Base-by-base conservation (phyloP, 2,113 vertebrate genomes). In the Dermatemys mawii region DNA sequence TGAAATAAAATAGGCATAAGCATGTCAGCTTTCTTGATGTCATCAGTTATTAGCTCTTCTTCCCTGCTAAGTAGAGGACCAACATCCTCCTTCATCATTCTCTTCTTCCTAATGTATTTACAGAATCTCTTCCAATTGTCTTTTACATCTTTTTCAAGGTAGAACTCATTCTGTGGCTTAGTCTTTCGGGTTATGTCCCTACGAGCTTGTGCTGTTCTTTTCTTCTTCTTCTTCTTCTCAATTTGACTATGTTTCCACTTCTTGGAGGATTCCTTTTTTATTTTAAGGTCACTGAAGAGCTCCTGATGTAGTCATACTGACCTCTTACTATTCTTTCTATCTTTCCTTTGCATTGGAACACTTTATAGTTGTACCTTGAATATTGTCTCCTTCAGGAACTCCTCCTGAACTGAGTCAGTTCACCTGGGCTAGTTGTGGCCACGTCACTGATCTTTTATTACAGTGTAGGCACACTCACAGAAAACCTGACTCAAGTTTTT, bases 401-500 rank as follows among this genome's bases (percentile, higher is more conserved):
- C 38, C 8, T 70, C 8, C n/a, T 70, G n/a, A 70, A 70, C 63
- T 70, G 19, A 22, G 63, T 19, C 57, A 63, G 32, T 14, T 63
- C 32, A 63, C 57, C 32, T 8, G 5, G 35, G n/a, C 8, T 19
- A 38, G 4, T 38, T 3, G 2, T n/a, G 4, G 10, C 21, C 63
- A 70, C 2, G 17, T 38, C 19, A 21, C 63, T 38, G 63, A 70
- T 38, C 57, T 70, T 70, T 70, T 38, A n/a, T 70, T 19, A 67
- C 35, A 22, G 63, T 11, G 8, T 70, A 38, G n/a, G 5, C 63
- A 70, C 6, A 38, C 17, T 38, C 35, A 38, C 63, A 70, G 35
- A 97, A 87, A 88, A 91, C 29, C 27, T 93, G 89, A 4, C 0
- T 95, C 48, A 53, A 51, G 81, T 96, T 92, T 95, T 92, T 95